Percentiles rank a stretch among this genome's conserved stretches.
Conservation (phyloP, 2,888 invertebrate genomes). For the Dinocampus coccinellae region DNA sequence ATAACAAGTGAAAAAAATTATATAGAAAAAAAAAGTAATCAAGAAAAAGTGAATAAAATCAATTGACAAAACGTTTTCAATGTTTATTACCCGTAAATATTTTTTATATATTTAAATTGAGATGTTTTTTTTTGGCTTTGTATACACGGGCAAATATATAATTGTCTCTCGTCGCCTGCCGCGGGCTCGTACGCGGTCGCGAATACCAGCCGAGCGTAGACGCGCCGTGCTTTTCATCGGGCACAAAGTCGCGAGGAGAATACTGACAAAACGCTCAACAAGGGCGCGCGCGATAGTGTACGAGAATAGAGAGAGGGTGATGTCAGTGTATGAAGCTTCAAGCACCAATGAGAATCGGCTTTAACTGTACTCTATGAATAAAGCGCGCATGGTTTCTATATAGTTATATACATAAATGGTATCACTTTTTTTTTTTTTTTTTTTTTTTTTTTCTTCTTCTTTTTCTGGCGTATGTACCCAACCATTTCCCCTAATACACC, state of each 20-base stretch:
- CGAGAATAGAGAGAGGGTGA: not conserved
- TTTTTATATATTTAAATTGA: not conserved
- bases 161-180: slow-evolving; percentile 8
- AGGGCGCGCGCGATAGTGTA: slow-evolving; percentile 1
- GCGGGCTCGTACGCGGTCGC: slow-evolving; percentile 32
- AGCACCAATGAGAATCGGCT: not conserved
- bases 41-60: too few relatives aligned
- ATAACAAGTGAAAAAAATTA: too few relatives aligned
- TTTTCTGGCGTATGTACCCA: not conserved
- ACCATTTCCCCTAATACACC: slow-evolving; percentile 8
- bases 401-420: not conserved
- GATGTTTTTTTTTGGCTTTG: not conserved
- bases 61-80: not conserved
- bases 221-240: slow-evolving; percentile 24
- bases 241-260: not conserved
- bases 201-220: slow-evolving; percentile 27
- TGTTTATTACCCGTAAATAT: too few relatives aligned
- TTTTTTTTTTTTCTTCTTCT: too few relatives aligned
- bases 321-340: not conserved
- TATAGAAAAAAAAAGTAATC: too few relatives aligned
- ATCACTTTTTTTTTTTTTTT: too few relatives aligned
- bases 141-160: not conserved
- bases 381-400: not conserved
- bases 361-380: not conserved
- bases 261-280: not conserved